Conservation (phyloP, 2,888 invertebrate species). For the Bombylius major region DNA sequence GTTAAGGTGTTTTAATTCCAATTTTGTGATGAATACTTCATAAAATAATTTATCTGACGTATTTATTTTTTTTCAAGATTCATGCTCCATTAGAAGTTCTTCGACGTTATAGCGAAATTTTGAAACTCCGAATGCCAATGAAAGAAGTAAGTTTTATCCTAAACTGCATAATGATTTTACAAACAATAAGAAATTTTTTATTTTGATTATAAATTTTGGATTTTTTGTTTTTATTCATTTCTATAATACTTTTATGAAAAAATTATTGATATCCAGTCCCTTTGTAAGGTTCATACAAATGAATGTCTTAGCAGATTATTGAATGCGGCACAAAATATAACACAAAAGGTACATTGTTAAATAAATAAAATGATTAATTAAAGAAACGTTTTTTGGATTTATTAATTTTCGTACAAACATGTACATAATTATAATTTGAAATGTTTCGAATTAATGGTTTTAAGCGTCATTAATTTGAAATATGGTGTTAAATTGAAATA, state of each 20-base stretch:
- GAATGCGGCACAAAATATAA: conserved; percentile 52
- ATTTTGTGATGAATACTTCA: not conserved
- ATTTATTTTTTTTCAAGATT: conserved; percentile 43
- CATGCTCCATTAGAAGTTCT: conserved; percentile 76
- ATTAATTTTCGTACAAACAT: no score
- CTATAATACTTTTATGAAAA: no score
- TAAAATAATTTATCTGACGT: not conserved
- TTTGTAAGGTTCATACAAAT: conserved; percentile 47
- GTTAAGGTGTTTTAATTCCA: conserved; percentile 45
- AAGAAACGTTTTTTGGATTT: no score
- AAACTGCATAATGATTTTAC: conserved; percentile 46
- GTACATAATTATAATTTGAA: no score
- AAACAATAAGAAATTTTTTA: conserved; percentile 2
- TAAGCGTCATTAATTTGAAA: no score
- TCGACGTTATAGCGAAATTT: conserved; percentile 76
- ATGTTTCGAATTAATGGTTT: no score
- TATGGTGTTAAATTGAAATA: no score
- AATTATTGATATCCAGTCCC: conserved; percentile 38
- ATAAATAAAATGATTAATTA: no score
- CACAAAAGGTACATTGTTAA: conserved; percentile 40
- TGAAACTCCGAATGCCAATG: conserved; percentile 90
- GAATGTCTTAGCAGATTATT: conserved; percentile 50
- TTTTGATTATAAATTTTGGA: no score
- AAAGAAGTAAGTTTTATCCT: conserved; percentile 51
- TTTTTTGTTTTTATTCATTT: no score